A percentile compares a stretch with the other conserved stretches of the same genome.
These are phyloP conservation scores for Astropecten irregularis DNA, from an alignment of 53 echinoderm and acorn worm species.

Conservation along the genomic window DNA sequence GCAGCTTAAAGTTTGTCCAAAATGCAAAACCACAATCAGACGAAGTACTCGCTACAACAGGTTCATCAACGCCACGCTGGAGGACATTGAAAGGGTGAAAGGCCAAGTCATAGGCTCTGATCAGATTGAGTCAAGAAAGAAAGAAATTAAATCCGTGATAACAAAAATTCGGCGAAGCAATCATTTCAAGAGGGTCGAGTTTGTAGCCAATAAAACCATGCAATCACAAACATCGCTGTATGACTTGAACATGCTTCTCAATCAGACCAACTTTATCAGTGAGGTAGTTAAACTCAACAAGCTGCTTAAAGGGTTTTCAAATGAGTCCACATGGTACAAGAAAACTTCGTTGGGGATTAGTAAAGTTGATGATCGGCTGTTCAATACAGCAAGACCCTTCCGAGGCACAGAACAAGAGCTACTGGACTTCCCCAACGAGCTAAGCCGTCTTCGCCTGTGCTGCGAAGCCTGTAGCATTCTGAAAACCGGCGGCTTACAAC, in stretches of 20 bases:
- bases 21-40: slow-evolving; percentile 83
- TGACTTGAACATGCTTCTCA: not conserved
- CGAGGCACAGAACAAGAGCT: slow-evolving; percentile 54
- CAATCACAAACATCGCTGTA: not conserved
- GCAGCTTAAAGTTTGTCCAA: slow-evolving; percentile 74
- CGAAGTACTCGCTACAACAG: slow-evolving; percentile 77
- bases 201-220: not conserved
- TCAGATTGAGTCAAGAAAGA: not conserved
- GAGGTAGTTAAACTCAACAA: not conserved
- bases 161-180: not conserved
- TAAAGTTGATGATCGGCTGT: slow-evolving; percentile 25
- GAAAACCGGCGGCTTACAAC: not conserved
- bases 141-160: slow-evolving; percentile 1
- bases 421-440: slow-evolving; percentile 31
- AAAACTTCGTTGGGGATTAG: not conserved
- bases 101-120: slow-evolving; percentile 44
- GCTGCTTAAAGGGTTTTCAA: not conserved
- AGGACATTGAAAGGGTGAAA: slow-evolving; percentile 75
- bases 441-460: slow-evolving; percentile 12
- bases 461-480: not conserved
- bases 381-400: slow-evolving; percentile 29
- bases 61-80: slow-evolving; percentile 65
- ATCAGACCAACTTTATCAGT: not conserved
- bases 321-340: not conserved
- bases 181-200: not conserved